phyloP scores from a whole-genome alignment of 2,797 vertebrate genomes.

The Hemitrygon akajei region DNA sequence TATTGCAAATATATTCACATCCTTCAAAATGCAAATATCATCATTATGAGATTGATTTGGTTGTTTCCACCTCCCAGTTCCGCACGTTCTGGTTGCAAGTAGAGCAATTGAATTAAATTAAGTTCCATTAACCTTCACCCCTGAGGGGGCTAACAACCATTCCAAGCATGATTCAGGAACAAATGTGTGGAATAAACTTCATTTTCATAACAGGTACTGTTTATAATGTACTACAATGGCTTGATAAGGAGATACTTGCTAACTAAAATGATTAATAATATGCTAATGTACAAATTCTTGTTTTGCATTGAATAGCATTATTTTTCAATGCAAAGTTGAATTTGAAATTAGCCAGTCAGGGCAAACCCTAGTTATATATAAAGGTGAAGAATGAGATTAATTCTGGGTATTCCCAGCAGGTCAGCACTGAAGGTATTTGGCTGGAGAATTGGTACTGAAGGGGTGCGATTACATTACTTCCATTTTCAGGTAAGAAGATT shows the following conservation, averaged over 20 bases:
- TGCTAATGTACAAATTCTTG: slow-evolving; percentile 13
- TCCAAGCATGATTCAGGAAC: neutral
- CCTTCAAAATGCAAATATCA: slow-evolving; percentile 16
- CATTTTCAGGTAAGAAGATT: neutral
- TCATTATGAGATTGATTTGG: neutral
- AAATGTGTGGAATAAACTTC: neutral
- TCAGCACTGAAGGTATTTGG: neutral
- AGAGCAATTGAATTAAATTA: slow-evolving; percentile 27
- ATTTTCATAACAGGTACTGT: slow-evolving; percentile 18
- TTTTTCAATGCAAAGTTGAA: neutral
- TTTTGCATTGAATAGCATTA: neutral
- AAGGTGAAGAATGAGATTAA: neutral
- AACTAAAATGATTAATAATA: neutral
- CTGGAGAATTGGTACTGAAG: neutral
- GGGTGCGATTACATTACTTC: no score
- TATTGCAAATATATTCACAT: neutral
- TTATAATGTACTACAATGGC: neutral
- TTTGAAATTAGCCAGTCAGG: neutral
- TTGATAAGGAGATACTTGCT: slow-evolving; percentile 12
- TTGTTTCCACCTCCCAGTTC: neutral
- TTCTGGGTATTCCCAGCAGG: neutral
- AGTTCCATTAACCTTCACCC: slow-evolving; percentile 32
- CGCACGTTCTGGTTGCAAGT: slow-evolving; percentile 10
- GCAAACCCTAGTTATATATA: slow-evolving; percentile 3
- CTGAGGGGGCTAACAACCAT: neutral